Conservation (phyloP, 2,888 invertebrate genomes). For the Calephelis perditalis region DNA sequence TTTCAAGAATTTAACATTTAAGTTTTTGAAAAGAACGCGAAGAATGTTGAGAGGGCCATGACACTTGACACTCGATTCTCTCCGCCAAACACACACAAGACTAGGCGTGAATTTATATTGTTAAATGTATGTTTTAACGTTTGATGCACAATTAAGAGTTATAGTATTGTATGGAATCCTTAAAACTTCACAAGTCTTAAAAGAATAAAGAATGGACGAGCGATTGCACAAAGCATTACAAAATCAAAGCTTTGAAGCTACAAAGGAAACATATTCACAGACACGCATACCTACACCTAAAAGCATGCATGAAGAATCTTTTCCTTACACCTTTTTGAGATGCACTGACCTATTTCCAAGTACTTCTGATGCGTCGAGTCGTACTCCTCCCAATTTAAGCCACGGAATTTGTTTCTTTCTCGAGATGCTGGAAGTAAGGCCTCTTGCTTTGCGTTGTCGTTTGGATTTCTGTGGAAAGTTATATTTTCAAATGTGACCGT, state of each 20-base stretch:
- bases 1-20: too few species aligned
- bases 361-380: constrained; percentile 95
- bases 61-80: too few species aligned
- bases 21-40: too few species aligned
- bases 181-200: too few species aligned
- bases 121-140: too few species aligned
- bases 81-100: too few species aligned
- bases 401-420: constrained; percentile 90
- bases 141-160: too few species aligned
- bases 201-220: too few species aligned
- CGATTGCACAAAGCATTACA: constrained; percentile 1
- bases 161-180: too few species aligned
- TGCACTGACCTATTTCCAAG: constrained; percentile 90
- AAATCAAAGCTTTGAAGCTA: constrained; percentile 13
- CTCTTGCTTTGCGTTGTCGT: constrained; percentile 89
- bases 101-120: too few species aligned
- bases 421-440: constrained; percentile 86
- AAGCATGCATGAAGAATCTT: constrained; percentile 19
- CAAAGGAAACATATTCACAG: constrained; percentile 8
- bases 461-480: constrained; percentile 83
- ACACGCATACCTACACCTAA: constrained; percentile 11
- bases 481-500: neutral
- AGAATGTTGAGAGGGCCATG: too few species aligned
- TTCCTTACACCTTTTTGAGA: constrained; percentile 20
- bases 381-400: constrained; percentile 94